These are phyloP conservation scores for Rhagophthalmus giganteus DNA, from an alignment of 2,888 invertebrate species.

Conservation along the genomic window DNA sequence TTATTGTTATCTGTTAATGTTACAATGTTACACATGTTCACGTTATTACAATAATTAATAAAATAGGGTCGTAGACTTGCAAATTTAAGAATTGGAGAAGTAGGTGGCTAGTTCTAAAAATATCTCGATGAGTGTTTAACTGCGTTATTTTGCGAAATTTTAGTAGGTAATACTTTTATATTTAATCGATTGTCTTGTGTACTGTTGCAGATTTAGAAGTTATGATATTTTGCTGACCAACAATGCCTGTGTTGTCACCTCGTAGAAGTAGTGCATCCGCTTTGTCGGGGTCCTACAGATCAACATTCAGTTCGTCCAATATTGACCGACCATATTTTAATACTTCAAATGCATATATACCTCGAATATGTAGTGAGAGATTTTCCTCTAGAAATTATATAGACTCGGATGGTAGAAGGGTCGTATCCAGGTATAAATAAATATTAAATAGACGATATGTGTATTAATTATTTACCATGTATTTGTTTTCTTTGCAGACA, in stretches of 20 bases:
- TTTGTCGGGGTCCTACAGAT: constrained; percentile 56
- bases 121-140: constrained; percentile 29
- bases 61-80: constrained; percentile 15
- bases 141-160: constrained; percentile 22
- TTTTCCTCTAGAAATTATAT: constrained; percentile 60
- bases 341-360: constrained; percentile 52
- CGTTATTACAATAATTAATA: too few species aligned
- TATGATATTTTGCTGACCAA: background rate
- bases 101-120: constrained; percentile 36
- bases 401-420: constrained; percentile 60
- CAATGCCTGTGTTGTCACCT: constrained; percentile 63
- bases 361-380: constrained; percentile 58
- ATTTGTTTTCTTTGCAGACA: constrained; percentile 50
- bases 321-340: constrained; percentile 62
- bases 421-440: constrained; percentile 48
- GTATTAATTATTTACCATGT: background rate
- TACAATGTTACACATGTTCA: too few species aligned
- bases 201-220: background rate
- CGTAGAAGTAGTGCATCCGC: constrained; percentile 57
- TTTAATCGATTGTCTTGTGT: constrained; percentile 6
- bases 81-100: constrained; percentile 15
- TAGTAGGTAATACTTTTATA: constrained; percentile 1
- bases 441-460: background rate
- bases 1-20: too few species aligned
- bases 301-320: constrained; percentile 57